Evolutionary conservation across 64 coral and sea anemone species (phyloP), one percentile per base, ranked within the genome.

Genomic region (Actinia tenebrosa): DNA sequence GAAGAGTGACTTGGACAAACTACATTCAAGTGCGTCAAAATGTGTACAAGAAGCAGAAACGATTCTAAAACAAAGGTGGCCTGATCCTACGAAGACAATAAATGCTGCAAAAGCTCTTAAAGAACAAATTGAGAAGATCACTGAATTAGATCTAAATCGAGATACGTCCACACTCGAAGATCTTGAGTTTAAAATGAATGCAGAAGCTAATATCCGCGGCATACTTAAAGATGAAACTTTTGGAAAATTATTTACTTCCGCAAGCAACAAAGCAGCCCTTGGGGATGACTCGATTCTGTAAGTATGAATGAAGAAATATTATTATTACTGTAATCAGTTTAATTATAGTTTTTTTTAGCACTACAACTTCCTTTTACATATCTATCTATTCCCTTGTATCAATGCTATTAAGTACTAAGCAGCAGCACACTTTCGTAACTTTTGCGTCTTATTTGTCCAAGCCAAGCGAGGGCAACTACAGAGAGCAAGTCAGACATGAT

Each of bases 41-140:
- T 88, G 92, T 79, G 61, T 98, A 22, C 50, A 94, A 37, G 27
- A 91, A 17, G 89, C 95, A 20, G 95, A 91, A 25, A 86, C 80
- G 14, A 84, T 98, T 13, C 66, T 98, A 25, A 44, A 82, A 26
- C 87, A 94, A 66, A 60, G 83, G 19, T 78, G 78, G 13, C 47
- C 86, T 17, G 30, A 53, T 30, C 89, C 86, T 43, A 30, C 26
- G 1, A 30, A 75, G 25, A 42, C 25, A 16, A 75, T n/a, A 5
- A 91, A 91, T 25, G 75, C 94, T 26, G 83, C 69, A 58, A 45
- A 55, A 64, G 87, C 79, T 46, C 86, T 98, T 7, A 86, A 87
- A 15, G 53, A 94, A 8, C 89, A 94, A 43, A 86, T 98, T 15
- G 77, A 94, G 42, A 86, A 93, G 69, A 83, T 97, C 45, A 86